phyloP scores from a whole-genome alignment of 2,888 invertebrate genomes.

The Lasioglossum villosulum region DNA sequence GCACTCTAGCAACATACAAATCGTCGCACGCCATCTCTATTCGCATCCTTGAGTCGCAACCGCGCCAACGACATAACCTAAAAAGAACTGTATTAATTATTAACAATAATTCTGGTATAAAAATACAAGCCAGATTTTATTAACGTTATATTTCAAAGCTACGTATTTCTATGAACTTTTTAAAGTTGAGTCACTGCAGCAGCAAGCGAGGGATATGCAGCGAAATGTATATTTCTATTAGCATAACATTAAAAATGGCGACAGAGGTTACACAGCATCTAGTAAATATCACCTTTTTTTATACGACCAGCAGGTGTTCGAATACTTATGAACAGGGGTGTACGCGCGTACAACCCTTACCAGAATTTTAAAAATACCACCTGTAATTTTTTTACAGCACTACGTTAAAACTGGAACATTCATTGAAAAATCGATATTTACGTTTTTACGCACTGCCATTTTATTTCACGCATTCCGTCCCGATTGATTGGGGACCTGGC shows the following conservation, averaged over 20 bases:
- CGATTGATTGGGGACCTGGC: background rate
- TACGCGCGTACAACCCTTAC: background rate
- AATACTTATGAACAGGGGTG: background rate
- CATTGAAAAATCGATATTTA: background rate
- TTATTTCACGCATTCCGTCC: background rate
- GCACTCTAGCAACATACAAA: too few relatives aligned
- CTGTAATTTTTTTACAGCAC: background rate
- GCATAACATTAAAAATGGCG: background rate
- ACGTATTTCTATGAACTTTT: background rate
- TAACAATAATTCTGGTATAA: too few relatives aligned
- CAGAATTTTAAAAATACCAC: background rate
- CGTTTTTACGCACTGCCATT: background rate
- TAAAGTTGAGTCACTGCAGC: background rate
- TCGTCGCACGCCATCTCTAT: too few relatives aligned
- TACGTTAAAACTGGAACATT: background rate
- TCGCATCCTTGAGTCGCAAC: too few relatives aligned
- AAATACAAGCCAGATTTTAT: too few relatives aligned
- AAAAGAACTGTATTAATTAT: too few relatives aligned
- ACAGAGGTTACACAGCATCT: background rate
- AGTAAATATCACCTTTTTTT: background rate
- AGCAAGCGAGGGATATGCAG: background rate
- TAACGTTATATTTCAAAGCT: background rate
- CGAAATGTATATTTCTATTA: background rate
- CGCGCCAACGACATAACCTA: too few relatives aligned
- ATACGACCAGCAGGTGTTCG: slow-evolving; percentile 1